These are phyloP conservation scores for Mixornis gularis DNA, from an alignment of 2,113 vertebrate species.

Conservation along the genomic window DNA sequence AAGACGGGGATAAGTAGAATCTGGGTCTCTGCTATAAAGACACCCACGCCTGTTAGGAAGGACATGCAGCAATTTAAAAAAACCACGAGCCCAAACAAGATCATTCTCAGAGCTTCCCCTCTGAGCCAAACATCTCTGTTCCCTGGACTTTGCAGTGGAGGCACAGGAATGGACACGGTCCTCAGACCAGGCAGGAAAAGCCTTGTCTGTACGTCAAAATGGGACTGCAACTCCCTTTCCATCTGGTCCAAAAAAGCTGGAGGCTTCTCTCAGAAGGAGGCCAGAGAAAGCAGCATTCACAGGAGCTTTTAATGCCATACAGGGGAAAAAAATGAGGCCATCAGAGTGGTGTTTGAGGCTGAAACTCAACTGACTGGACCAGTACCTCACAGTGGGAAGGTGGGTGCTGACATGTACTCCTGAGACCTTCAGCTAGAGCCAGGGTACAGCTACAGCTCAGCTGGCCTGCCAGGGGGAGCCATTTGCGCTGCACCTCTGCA, in stretches of 20 bases:
- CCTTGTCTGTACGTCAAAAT: background rate
- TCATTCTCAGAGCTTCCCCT: background rate
- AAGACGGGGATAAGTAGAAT: background rate
- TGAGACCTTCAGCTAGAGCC: background rate
- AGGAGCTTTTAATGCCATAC: background rate
- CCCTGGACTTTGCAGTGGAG: background rate
- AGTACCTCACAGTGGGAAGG: background rate
- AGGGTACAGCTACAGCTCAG: background rate
- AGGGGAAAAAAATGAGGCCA: background rate
- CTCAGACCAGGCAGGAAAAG: background rate
- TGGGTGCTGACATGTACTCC: accelerated
- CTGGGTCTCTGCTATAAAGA: background rate
- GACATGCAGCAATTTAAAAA: background rate
- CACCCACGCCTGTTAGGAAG: background rate
- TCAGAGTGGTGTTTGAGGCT: background rate
- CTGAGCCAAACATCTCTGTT: background rate
- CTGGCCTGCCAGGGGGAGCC: background rate
- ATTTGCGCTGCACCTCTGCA: background rate
- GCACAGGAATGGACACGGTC: background rate
- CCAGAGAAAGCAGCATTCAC: background rate
- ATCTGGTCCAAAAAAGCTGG: slow-evolving; percentile 16
- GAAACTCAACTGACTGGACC: background rate
- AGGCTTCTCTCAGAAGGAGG: background rate
- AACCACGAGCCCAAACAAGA: background rate
- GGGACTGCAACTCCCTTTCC: slow-evolving; percentile 10